Evolutionary conservation across 1,140 invertebrate genomes (phyloP), one percentile per base, ranked within the genome.

Genomic region (Portunus trituberculatus): DNA sequence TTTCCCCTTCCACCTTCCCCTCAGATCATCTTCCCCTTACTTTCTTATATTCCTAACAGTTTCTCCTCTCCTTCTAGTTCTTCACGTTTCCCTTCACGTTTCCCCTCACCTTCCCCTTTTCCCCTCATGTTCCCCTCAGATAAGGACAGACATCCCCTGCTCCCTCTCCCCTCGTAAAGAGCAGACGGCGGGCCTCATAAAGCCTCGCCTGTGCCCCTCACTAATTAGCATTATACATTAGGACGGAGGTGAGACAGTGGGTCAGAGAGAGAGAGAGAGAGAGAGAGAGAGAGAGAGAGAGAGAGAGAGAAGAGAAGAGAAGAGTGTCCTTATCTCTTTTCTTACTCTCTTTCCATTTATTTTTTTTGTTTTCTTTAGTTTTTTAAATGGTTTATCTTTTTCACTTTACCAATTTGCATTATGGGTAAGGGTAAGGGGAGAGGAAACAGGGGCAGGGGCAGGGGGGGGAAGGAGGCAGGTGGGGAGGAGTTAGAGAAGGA

Each of bases 151-250:
- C 8, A 12, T 59, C 52, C 67, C 67, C 25, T 2, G 4, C 25
- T n/a, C 25, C 67, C 67, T n/a, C 67, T 59, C 67, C 67, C 67
- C 67, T 76, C 67, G n/a, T 76, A 76, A 76, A 76, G 67, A 76
- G 20, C 67, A 76, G 67, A n/a, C 20, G 67, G 67, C 20, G 67
- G 12, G 12, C 67, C 67, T 76, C 67, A n/a, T 76, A 76, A 76
- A 76, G 12, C n/a, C 20, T n/a, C 20, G 67, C 20, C 20, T 76
- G 20, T n/a, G 20, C 67, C 25, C 20, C 67, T 76, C 67, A 8
- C 67, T 76, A 76, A 76, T 76, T 76, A n/a, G 67, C 20, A 1
- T 25, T 20, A 76, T n/a, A 59, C 52, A 59, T 59, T 59, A 76
- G 67, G 67, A n/a, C 10, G 67, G 67, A 76, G 67, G 67, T 76